phyloP scores from a whole-genome alignment of 2,888 invertebrate genomes.

The Macrophya alboannulata region DNA sequence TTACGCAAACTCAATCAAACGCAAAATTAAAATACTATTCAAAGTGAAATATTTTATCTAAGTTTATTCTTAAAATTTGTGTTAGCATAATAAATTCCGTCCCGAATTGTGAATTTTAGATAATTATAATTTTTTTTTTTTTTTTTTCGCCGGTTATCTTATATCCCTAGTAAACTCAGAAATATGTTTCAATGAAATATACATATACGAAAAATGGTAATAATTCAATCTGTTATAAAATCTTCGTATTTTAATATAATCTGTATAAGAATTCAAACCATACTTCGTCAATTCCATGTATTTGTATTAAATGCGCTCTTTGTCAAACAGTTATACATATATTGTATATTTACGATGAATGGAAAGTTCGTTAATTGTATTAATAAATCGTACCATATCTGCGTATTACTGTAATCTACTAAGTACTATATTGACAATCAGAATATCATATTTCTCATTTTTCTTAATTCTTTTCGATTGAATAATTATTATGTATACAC shows the following conservation, averaged over 20 bases:
- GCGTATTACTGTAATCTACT: background rate
- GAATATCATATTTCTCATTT: background rate
- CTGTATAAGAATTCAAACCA: background rate
- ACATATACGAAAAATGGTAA: background rate
- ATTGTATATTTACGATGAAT: background rate
- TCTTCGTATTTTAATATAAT: conserved; percentile 4
- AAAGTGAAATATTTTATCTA: background rate
- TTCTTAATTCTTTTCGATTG: background rate
- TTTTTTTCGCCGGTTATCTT: no score
- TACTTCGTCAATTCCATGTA: background rate
- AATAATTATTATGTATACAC: background rate
- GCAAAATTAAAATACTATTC: background rate
- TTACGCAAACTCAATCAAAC: background rate
- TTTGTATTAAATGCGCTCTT: background rate
- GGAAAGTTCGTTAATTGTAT: background rate
- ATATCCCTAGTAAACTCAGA: background rate
- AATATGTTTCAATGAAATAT: background rate
- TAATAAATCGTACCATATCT: background rate
- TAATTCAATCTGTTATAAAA: background rate
- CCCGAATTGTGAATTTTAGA: background rate
- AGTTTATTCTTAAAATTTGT: background rate
- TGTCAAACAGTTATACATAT: background rate
- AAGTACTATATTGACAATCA: conserved; percentile 31
- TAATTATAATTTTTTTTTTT: background rate
- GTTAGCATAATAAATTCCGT: background rate